Evolutionary conservation across 2,797 vertebrate genomes (phyloP).

Genomic region (Pseudocheirus occidentalis): DNA sequence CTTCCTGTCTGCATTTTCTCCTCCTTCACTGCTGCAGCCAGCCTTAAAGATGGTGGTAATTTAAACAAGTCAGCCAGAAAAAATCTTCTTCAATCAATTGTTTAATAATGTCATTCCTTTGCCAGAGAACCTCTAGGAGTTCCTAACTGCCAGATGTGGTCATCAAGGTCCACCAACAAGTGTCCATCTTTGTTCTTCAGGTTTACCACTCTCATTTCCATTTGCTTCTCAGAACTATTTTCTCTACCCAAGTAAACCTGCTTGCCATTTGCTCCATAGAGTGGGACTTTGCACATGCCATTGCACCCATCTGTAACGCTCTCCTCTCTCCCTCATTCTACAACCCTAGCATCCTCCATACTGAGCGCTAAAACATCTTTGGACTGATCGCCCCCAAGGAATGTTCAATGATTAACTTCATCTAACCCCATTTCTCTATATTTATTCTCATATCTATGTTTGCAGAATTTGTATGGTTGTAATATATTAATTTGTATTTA

Average conservation of each 20-base stretch:
- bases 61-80: neutral
- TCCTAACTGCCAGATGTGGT: neutral
- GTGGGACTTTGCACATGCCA: neutral
- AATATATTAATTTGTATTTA: neutral
- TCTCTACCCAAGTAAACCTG: neutral
- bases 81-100: neutral
- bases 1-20: neutral
- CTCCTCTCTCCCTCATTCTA: neutral
- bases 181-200: neutral
- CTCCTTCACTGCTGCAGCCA: neutral
- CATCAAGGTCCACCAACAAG: neutral
- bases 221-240: neutral
- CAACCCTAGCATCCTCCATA: neutral
- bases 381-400: constrained; percentile 16
- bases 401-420: constrained; percentile 8
- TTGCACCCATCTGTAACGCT: neutral
- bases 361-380: neutral
- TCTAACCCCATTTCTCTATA: neutral
- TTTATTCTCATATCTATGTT: neutral
- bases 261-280: neutral
- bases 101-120: neutral
- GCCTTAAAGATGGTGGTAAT: neutral
- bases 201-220: neutral
- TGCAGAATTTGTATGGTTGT: neutral
- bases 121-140: neutral